A percentile compares a stretch with the other conserved stretches of the same genome.
Conservation (phyloP, 2,113 vertebrate species). For the Salvelinus fontinalis region DNA sequence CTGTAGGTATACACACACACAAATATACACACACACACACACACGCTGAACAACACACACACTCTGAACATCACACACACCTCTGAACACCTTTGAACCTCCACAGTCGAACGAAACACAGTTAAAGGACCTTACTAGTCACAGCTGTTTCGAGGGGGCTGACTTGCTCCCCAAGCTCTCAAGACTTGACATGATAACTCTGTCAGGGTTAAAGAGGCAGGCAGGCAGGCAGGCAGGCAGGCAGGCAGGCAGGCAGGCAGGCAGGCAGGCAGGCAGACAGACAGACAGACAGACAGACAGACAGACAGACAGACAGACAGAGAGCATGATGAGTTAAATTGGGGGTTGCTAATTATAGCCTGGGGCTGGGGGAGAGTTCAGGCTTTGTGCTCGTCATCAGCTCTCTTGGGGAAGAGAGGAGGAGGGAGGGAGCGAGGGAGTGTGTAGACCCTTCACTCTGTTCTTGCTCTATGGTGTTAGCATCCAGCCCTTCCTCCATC, state of each 20-base stretch:
- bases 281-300: no score
- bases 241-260: no score
- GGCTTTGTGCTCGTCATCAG: conserved; percentile 36
- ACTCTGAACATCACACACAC: no score
- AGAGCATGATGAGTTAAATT: conserved; percentile 63
- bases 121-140: conserved; percentile 28
- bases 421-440: conserved; percentile 16
- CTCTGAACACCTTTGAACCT: no score
- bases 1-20: no score
- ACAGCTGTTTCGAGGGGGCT: conserved; percentile 47
- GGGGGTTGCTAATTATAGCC: conserved; percentile 70
- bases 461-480: no score
- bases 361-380: conserved; percentile 44
- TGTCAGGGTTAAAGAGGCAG: conserved; percentile 49
- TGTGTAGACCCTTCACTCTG: no score
- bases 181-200: conserved; percentile 38
- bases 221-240: no score
- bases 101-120: neutral
- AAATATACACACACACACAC: no score
- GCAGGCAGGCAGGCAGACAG: neutral
- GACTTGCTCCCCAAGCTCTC: conserved; percentile 42
- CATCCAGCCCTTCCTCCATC: conserved; percentile 31
- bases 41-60: no score
- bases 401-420: no score
- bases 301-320: neutral